Conservation (phyloP, 2,888 invertebrate genomes). For the Drosophila gaucha region DNA sequence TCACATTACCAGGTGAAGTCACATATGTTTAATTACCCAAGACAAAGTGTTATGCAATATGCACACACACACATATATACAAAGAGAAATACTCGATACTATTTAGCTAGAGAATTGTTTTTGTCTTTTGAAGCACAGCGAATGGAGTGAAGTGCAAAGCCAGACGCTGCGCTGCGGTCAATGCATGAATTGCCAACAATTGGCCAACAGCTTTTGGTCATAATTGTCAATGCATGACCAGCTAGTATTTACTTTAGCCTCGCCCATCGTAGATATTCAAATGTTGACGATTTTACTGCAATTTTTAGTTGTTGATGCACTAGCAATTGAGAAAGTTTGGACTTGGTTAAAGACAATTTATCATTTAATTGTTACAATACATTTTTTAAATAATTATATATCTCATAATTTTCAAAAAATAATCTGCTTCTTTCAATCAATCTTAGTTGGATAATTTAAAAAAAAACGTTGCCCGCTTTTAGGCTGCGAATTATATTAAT, state of each 20-base stretch:
- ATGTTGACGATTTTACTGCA: conserved; percentile 35
- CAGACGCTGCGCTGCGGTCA: conserved; percentile 46
- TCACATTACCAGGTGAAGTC: conserved; percentile 25
- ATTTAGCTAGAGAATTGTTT: conserved; percentile 31
- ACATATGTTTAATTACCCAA: conserved; percentile 66
- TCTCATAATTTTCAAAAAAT: neutral
- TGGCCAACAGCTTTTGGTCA: conserved; percentile 33
- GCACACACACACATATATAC: conserved; percentile 2
- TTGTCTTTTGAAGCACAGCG: conserved; percentile 31
- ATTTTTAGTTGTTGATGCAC: no score
- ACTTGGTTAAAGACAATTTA: no score
- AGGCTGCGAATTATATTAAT: neutral
- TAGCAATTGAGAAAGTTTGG: neutral
- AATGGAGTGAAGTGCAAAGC: conserved; percentile 17
- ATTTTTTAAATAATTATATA: neutral
- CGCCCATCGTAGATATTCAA: conserved; percentile 4
- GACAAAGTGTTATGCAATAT: conserved; percentile 39
- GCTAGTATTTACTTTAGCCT: conserved; percentile 20
- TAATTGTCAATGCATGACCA: conserved; percentile 46
- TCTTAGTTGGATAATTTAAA: no score
- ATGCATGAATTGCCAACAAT: conserved; percentile 65
- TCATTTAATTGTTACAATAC: no score
- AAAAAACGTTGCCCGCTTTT: conserved; percentile 13
- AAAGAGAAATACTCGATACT: neutral
- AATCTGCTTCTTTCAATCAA: neutral